A percentile compares a stretch with the other conserved stretches of the same genome.
phyloP scores from a whole-genome alignment of 2,113 vertebrate genomes.

The Girardinichthys multiradiatus region DNA sequence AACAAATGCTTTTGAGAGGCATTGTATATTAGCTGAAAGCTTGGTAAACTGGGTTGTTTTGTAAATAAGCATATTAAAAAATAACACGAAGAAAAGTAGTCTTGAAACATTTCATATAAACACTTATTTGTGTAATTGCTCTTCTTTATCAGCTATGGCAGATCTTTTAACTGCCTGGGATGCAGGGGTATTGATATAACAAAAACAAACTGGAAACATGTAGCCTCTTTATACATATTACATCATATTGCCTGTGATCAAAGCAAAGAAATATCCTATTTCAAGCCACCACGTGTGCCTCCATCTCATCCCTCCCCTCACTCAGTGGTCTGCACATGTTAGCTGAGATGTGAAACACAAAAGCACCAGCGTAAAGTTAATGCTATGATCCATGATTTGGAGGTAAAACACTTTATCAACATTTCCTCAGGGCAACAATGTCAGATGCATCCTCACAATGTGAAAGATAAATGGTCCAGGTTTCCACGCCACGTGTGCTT shows the following conservation, averaged over 20 bases:
- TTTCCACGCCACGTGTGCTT: conserved; percentile 63
- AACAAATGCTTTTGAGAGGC: too few species aligned
- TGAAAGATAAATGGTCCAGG: conserved; percentile 70
- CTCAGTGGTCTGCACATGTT: conserved; percentile 15
- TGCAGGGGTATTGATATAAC: not conserved
- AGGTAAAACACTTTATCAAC: conserved; percentile 65
- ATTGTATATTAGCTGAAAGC: too few species aligned
- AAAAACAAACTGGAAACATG: not conserved
- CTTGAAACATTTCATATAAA: too few species aligned
- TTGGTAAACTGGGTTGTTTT: too few species aligned
- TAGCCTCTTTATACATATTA: conserved; percentile 8
- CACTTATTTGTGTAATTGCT: conserved; percentile 37
- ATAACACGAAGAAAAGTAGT: too few species aligned
- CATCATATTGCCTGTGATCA: conserved; percentile 17
- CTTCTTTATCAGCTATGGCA: conserved; percentile 30
- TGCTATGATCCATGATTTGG: conserved; percentile 57
- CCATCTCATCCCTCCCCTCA: not conserved
- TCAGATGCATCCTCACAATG: conserved; percentile 68
- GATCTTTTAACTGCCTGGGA: conserved; percentile 23
- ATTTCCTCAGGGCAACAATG: conserved; percentile 68
- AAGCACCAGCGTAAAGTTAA: conserved; percentile 46
- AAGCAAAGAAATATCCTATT: conserved; percentile 33
- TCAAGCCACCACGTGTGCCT: conserved; percentile 37
- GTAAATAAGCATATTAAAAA: too few species aligned
- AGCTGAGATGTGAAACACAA: conserved; percentile 31